A percentile compares a stretch with the other conserved stretches of the same genome.
Conservation (phyloP, 2,797 vertebrate genomes). For the Sebastes reedi region DNA sequence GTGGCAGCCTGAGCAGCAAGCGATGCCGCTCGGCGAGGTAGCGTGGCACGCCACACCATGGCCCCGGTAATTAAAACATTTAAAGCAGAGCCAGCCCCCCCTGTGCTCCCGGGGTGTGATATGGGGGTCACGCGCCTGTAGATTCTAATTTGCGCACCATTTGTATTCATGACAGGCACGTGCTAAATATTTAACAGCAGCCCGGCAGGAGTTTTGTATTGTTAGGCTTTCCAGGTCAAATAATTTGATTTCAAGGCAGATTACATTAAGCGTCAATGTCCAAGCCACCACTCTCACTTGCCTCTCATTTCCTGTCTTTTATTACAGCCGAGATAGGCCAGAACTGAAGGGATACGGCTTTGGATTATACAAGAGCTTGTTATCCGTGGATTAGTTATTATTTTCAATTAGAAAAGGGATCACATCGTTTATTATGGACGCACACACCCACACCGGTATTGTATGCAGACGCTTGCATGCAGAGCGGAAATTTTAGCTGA, state of each 20-base stretch:
- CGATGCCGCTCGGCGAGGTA: slow-evolving; percentile 38
- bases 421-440: slow-evolving; percentile 65
- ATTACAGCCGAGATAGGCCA: slow-evolving; percentile 75
- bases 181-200: slow-evolving; percentile 97
- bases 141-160: slow-evolving; percentile 97
- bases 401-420: slow-evolving; percentile 79
- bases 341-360: slow-evolving; percentile 70
- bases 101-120: slow-evolving; percentile 90
- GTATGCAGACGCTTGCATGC: slow-evolving; percentile 15
- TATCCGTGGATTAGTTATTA: slow-evolving; percentile 77
- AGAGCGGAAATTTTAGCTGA: slow-evolving; percentile 65
- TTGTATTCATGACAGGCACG: slow-evolving; percentile 97
- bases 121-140: slow-evolving; percentile 96
- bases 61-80: slow-evolving; percentile 96
- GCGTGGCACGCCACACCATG: slow-evolving; percentile 69
- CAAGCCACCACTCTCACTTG: slow-evolving; percentile 85
- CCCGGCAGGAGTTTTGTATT: slow-evolving; percentile 90
- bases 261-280: slow-evolving; percentile 93
- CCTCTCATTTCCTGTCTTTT: slow-evolving; percentile 80
- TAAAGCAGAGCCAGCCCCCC: slow-evolving; percentile 86
- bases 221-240: slow-evolving; percentile 92
- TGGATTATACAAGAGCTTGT: slow-evolving; percentile 72
- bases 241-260: slow-evolving; percentile 97
- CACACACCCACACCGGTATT: slow-evolving; percentile 48
- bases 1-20: slow-evolving; percentile 58